Percentiles rank a stretch among this genome's conserved stretches.
phyloP scores from a whole-genome alignment of 1,140 invertebrate genomes.

The Papilio xuthus region DNA sequence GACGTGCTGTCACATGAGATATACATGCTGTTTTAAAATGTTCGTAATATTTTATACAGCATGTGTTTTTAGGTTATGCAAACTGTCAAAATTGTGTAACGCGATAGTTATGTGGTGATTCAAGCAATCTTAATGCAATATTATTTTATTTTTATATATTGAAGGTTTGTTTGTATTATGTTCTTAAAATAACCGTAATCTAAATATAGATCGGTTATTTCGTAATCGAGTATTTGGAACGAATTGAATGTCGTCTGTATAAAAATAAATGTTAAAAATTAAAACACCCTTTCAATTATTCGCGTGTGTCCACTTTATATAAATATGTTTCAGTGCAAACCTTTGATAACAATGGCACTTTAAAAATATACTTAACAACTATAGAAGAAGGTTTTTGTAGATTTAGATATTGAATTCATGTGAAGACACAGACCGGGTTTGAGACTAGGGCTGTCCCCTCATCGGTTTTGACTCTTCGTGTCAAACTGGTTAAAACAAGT shows the following conservation, averaged over 20 bases:
- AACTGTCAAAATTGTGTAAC: not conserved
- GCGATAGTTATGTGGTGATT: not conserved
- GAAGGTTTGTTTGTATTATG: not conserved
- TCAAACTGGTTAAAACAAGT: no score
- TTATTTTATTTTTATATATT: conserved; percentile 4
- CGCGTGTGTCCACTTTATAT: not conserved
- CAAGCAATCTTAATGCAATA: not conserved
- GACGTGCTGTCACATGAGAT: no score
- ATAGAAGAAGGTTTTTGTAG: no score
- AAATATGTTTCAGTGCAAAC: no score
- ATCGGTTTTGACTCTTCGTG: no score
- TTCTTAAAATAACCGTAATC: not conserved
- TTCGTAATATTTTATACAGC: not conserved
- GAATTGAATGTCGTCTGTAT: not conserved
- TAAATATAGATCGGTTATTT: not conserved
- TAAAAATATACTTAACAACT: no score
- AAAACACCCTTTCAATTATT: not conserved
- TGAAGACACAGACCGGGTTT: no score
- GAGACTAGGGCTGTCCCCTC: no score
- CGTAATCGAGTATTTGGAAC: not conserved
- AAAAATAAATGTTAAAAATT: not conserved
- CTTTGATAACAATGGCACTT: no score
- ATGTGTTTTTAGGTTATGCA: not conserved
- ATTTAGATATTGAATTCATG: no score
- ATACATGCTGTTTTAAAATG: not conserved